A percentile compares a stretch with the other conserved stretches of the same genome.
Evolutionary conservation across 1,140 invertebrate species (phyloP).

Genomic region (Ectropis grisescens): DNA sequence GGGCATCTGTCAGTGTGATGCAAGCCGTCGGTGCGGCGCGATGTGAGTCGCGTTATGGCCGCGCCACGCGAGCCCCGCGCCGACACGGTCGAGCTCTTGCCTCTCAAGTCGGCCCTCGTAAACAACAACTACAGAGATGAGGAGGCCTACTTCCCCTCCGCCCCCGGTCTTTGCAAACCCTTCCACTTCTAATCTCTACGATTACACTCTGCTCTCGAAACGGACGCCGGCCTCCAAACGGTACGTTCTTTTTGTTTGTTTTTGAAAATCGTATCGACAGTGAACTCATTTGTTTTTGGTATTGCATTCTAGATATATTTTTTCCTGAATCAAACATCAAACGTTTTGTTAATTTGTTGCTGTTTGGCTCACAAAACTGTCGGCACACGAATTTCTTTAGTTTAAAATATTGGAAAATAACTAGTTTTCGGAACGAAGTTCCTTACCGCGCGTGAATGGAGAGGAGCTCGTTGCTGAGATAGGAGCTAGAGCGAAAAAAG

Average conservation of each 20-base stretch:
- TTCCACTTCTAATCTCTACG: slow-evolving; percentile 52
- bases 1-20: slow-evolving; percentile 54
- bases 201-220: slow-evolving; percentile 62
- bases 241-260: too few species aligned
- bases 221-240: slow-evolving; percentile 63
- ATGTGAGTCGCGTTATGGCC: slow-evolving; percentile 43
- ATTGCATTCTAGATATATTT: too few species aligned
- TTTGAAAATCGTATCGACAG: too few species aligned
- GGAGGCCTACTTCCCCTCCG: slow-evolving; percentile 35
- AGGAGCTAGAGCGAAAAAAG: too few species aligned
- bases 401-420: too few species aligned
- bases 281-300: slow-evolving; percentile 9
- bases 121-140: slow-evolving; percentile 58
- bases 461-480: too few species aligned
- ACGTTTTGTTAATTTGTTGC: too few species aligned
- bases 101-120: slow-evolving; percentile 56
- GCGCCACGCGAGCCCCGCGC: slow-evolving; percentile 40
- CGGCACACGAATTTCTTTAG: too few species aligned
- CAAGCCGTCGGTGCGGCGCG: slow-evolving; percentile 43
- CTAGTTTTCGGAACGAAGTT: too few species aligned
- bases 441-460: too few species aligned
- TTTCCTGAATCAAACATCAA: too few species aligned
- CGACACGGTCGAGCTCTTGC: slow-evolving; percentile 56
- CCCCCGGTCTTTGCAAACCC: slow-evolving; percentile 38
- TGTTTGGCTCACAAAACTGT: too few species aligned